These are phyloP conservation scores for Morone saxatilis DNA, from an alignment of 2,113 vertebrate genomes.

Conservation along the genomic window DNA sequence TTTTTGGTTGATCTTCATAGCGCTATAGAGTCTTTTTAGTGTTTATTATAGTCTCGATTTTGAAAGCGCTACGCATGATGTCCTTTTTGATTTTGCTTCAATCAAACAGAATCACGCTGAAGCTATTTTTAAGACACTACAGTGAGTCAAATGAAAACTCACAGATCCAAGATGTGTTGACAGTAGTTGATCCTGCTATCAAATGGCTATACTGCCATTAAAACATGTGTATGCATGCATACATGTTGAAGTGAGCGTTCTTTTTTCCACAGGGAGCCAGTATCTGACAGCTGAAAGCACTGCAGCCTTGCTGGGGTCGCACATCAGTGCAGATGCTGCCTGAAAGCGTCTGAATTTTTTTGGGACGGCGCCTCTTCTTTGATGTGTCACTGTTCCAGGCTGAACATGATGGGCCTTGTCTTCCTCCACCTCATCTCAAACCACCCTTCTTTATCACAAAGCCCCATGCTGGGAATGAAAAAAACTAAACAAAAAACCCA, in stretches of 20 bases:
- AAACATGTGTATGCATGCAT: constrained; percentile 39
- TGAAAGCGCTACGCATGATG: not conserved
- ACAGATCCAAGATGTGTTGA: constrained; percentile 41
- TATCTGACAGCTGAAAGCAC: constrained; percentile 33
- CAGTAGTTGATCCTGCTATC: constrained; percentile 32
- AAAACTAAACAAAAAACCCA: not conserved
- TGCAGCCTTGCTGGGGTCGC: constrained; percentile 37
- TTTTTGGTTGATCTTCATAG: constrained; percentile 4
- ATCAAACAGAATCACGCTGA: constrained; percentile 5
- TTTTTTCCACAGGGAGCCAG: not conserved
- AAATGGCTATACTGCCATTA: constrained; percentile 23
- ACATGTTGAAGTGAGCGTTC: constrained; percentile 22
- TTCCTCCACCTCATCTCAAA: constrained; percentile 51
- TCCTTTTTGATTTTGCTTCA: constrained; percentile 15
- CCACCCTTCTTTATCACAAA: constrained; percentile 49
- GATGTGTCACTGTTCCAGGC: constrained; percentile 69
- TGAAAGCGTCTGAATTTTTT: constrained; percentile 47
- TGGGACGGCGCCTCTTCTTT: constrained; percentile 53
- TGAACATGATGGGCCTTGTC: constrained; percentile 75
- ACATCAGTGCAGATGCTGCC: constrained; percentile 44
- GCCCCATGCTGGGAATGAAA: constrained; percentile 12
- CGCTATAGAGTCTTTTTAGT: not conserved
- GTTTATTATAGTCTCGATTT: constrained; percentile 7
- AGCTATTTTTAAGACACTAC: constrained; percentile 46
- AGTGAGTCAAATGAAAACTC: constrained; percentile 39